These are phyloP conservation scores for Corydoras maculifer DNA, from an alignment of 2,113 vertebrate genomes.

Conservation along the genomic window DNA sequence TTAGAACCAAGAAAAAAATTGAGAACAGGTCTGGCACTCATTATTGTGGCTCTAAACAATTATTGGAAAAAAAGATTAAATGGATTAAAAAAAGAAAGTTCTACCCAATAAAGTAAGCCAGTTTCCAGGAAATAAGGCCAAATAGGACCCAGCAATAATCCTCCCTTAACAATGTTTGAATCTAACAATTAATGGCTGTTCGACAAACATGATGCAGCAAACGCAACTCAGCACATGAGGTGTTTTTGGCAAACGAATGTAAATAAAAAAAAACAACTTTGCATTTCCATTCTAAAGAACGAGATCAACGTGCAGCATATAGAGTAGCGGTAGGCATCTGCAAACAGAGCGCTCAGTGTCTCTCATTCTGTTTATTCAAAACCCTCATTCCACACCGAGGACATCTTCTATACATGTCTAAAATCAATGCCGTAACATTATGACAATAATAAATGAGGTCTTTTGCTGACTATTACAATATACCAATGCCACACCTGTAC, in stretches of 20 bases:
- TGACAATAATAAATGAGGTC: constrained; percentile 29
- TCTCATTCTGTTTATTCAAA: constrained; percentile 21
- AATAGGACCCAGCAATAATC: constrained; percentile 19
- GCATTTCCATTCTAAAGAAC: not conserved
- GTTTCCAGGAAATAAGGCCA: constrained; percentile 25
- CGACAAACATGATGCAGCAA: constrained; percentile 9
- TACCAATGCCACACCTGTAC: constrained; percentile 34
- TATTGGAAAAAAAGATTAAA: not conserved
- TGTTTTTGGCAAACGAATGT: constrained; percentile 30
- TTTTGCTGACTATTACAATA: constrained; percentile 28
- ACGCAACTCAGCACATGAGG: constrained; percentile 5
- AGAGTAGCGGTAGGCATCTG: constrained; percentile 25
- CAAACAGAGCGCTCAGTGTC: constrained; percentile 1
- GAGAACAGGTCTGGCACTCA: constrained; percentile 12
- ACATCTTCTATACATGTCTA: constrained; percentile 31
- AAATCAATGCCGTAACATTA: constrained; percentile 30
- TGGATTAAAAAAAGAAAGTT: constrained; percentile 2
- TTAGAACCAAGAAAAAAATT: not conserved
- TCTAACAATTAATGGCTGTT: constrained; percentile 3
- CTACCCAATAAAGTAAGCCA: constrained; percentile 6
- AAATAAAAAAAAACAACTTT: constrained; percentile 9
- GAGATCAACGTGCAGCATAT: constrained; percentile 20
- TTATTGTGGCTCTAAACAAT: constrained; percentile 17
- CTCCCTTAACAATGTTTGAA: constrained; percentile 8
- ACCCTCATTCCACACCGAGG: constrained; percentile 11